Evolutionary conservation across 2,888 invertebrate genomes (phyloP), one percentile per base, ranked within the genome.

Genomic region (Embidobia sp.): DNA sequence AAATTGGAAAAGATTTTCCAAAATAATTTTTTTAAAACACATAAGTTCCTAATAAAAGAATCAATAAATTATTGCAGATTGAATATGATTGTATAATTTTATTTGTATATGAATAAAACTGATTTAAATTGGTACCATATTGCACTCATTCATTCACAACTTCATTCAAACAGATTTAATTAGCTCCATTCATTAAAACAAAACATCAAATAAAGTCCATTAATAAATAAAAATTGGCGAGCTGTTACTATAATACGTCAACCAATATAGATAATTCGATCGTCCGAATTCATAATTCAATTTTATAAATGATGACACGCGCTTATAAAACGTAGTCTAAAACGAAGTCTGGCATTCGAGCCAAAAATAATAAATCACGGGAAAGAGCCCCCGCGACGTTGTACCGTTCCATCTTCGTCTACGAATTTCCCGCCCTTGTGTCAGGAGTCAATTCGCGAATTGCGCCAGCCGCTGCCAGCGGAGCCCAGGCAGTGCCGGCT

Each of bases 371-470:
- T 72, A 72, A 72, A 72, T 61, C 51, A 61, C 70, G 19, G 29
- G 37, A 55, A 72, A 63, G 63, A 72, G 35, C 31, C 31, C 35
- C 26, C 27, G 29, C 55, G 63, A 27, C 46, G 40, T 48, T 61
- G 72, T 33, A 57, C 42, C 72, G 53, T 64, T 73, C 55, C 42
- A 64, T 73, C 57, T 57, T 64, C 73, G 49, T 73, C 63, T 49
- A 6, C 44, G 69, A 61, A 40, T 55, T 67, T 61, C 15, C 46
- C 61, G 35, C 55, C 55, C 63, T 55, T 48, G 63, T 37, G 69
- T 69, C 69, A 64, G 49, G 69, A 69, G 64, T 64, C 76, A 51
- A 76, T 69, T 69, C 76, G 76, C 69, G 69, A 69, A 76, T 76
- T 61, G 44, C 64, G 27, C 44, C 61, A 66, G 44, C 57, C 49